Conservation (phyloP, 2,888 invertebrate species). For the Choreutis nemorana region DNA sequence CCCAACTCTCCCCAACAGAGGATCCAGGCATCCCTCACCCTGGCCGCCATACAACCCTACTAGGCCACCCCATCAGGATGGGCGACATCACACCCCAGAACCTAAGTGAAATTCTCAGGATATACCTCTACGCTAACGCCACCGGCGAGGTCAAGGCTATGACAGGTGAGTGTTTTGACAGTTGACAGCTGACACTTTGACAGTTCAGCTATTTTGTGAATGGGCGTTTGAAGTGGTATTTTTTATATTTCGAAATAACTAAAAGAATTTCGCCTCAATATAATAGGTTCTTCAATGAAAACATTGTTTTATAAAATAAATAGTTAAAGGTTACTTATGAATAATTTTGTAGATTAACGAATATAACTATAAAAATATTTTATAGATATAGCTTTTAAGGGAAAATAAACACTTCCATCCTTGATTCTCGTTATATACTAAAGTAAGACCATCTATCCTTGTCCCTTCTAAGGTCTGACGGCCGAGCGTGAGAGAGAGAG, state of each 20-base stretch:
- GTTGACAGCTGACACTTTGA: neutral
- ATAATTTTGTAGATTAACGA: too few relatives aligned
- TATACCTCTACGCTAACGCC: slow-evolving; percentile 90
- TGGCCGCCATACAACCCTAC: slow-evolving; percentile 85
- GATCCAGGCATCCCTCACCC: slow-evolving; percentile 93
- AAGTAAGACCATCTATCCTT: too few relatives aligned
- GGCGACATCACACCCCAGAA: slow-evolving; percentile 93
- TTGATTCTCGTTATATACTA: too few relatives aligned
- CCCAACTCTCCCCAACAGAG: too few relatives aligned
- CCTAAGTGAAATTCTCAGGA: slow-evolving; percentile 89
- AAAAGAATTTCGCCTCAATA: too few relatives aligned
- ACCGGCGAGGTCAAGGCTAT: slow-evolving; percentile 85
- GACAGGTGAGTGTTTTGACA: slow-evolving; percentile 53
- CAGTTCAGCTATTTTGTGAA: neutral
- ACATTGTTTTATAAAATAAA: too few relatives aligned
- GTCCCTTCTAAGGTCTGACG: slow-evolving; percentile 67
- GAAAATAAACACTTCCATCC: too few relatives aligned
- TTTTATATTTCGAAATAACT: slow-evolving; percentile 4
- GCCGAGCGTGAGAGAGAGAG: slow-evolving; percentile 84
- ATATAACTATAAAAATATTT: too few relatives aligned
- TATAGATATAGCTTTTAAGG: too few relatives aligned
- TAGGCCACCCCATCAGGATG: slow-evolving; percentile 90
- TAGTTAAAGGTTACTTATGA: too few relatives aligned
- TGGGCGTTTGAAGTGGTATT: slow-evolving; percentile 4
- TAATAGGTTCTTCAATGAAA: too few relatives aligned